These are phyloP conservation scores for Hetaerina titia DNA, from an alignment of 2,888 invertebrate genomes.

Conservation along the genomic window DNA sequence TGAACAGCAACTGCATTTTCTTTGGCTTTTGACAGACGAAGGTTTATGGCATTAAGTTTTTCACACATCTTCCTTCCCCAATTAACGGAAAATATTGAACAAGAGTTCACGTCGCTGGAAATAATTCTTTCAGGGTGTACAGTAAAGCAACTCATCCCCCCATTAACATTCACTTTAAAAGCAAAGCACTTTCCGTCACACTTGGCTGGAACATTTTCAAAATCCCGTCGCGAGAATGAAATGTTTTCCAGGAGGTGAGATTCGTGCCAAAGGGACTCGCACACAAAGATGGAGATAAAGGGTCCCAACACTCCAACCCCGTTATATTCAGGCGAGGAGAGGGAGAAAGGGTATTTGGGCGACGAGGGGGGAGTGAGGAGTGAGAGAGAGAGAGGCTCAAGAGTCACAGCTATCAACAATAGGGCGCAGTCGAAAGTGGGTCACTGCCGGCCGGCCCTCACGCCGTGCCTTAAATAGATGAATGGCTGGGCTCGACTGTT, in stretches of 20 bases:
- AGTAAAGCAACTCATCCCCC: not conserved
- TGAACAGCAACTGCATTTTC: no score
- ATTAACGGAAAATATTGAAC: not conserved
- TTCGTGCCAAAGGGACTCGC: not conserved
- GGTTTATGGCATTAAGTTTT: not conserved
- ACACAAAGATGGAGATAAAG: constrained; percentile 12
- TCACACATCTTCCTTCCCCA: not conserved
- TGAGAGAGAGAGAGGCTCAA: not conserved
- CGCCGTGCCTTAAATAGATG: constrained; percentile 1
- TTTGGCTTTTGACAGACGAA: not conserved
- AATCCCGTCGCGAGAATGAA: not conserved
- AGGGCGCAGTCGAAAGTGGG: not conserved
- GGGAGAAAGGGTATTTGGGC: not conserved
- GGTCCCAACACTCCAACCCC: not conserved
- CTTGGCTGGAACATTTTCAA: not conserved
- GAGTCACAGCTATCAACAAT: constrained; percentile 12
- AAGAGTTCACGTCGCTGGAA: not conserved
- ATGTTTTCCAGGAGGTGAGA: not conserved
- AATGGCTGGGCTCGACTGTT: not conserved
- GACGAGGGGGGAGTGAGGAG: not conserved
- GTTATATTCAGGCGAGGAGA: not conserved
- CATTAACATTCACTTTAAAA: constrained; percentile 34
- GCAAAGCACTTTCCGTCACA: not conserved
- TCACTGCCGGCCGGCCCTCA: not conserved
- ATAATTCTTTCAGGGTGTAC: not conserved